Percentiles rank a stretch among this genome's conserved stretches.
These are phyloP conservation scores for Spongilla lacustris DNA, from an alignment of 37 sponge, comb jelly and placozoan species.

Conservation along the genomic window DNA sequence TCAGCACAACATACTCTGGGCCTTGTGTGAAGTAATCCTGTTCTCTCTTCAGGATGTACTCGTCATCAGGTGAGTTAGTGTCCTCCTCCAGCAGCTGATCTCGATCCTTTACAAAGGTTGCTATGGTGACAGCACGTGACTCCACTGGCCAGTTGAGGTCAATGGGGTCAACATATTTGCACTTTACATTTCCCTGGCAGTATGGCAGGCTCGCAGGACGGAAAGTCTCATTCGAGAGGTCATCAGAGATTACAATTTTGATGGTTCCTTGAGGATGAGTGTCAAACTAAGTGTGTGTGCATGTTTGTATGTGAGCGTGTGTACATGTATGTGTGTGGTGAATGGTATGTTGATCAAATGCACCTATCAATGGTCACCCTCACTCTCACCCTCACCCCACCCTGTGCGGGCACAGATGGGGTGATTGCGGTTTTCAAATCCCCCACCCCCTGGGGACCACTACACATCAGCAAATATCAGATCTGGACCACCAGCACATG, in stretches of 20 bases:
- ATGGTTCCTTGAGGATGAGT: constrained; percentile 77
- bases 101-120: constrained; percentile 80
- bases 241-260: constrained; percentile 65
- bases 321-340: background rate
- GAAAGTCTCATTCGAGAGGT: constrained; percentile 47
- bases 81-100: constrained; percentile 37
- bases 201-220: constrained; percentile 24
- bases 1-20: constrained; percentile 52
- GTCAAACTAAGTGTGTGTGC: constrained; percentile 66
- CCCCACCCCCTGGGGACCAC: too few species aligned
- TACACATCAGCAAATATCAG: too few species aligned
- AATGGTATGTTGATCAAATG: too few species aligned
- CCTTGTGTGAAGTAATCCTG: constrained; percentile 73
- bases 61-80: constrained; percentile 23
- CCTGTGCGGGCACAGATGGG: too few species aligned
- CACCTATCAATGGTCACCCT: too few species aligned
- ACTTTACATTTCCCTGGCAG: constrained; percentile 56
- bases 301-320: background rate
- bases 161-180: constrained; percentile 70
- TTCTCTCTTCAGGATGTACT: constrained; percentile 39
- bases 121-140: constrained; percentile 74
- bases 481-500: too few species aligned
- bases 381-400: too few species aligned
- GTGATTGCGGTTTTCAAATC: too few species aligned
- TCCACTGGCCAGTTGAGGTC: constrained; percentile 88